These are phyloP conservation scores for Dipodomys stephensi DNA, from an alignment of 2,113 vertebrate genomes.

Conservation along the genomic window DNA sequence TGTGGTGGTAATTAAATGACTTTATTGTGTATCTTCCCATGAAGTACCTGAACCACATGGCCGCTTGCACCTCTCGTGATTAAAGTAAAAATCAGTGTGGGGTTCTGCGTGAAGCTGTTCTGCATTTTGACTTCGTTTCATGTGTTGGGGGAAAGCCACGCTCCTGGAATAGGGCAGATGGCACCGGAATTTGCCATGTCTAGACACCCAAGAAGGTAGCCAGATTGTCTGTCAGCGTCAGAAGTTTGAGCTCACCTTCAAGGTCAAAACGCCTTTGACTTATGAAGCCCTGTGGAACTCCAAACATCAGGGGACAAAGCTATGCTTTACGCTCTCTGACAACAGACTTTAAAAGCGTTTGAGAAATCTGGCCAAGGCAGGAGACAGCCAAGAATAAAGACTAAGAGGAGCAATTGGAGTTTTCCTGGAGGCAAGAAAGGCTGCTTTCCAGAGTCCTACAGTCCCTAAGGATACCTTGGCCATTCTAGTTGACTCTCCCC, in stretches of 20 bases:
- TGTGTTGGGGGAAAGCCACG: slow-evolving; percentile 35
- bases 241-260: slow-evolving; percentile 8
- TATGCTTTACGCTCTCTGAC: not conserved
- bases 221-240: not conserved
- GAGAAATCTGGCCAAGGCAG: not conserved
- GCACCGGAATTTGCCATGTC: not conserved
- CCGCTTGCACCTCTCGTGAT: not conserved
- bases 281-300: not conserved
- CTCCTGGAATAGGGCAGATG: not conserved
- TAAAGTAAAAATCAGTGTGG: not conserved
- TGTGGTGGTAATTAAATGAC: not conserved
- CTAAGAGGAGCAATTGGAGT: not conserved
- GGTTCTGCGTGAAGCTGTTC: not conserved
- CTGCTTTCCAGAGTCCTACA: not conserved
- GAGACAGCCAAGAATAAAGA: not conserved
- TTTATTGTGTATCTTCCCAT: slow-evolving; percentile 16
- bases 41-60: not conserved
- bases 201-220: not conserved
- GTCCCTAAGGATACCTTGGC: too few relatives aligned
- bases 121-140: not conserved
- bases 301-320: not conserved
- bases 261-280: slow-evolving; percentile 29
- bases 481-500: not conserved
- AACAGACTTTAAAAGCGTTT: not conserved
- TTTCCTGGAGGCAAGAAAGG: not conserved